These are phyloP conservation scores for Nibea coibor DNA, from an alignment of 2,113 vertebrate species.

Conservation along the genomic window DNA sequence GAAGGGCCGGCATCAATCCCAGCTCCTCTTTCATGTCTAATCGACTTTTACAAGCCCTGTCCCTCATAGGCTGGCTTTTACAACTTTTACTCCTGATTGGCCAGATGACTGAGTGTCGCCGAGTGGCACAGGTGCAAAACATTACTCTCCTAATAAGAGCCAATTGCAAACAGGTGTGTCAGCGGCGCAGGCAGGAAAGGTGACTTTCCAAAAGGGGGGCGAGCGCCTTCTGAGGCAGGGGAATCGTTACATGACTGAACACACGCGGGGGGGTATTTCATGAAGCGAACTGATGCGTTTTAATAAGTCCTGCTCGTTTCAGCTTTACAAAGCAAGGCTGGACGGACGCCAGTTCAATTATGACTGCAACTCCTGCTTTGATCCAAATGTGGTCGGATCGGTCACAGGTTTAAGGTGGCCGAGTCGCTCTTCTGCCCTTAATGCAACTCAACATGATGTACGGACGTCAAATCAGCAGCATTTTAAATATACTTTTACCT, in stretches of 20 bases:
- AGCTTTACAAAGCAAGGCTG: conserved; percentile 4
- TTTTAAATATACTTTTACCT: neutral
- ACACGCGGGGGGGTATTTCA: conserved; percentile 3
- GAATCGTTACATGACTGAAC: conserved; percentile 21
- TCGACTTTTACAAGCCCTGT: conserved; percentile 71
- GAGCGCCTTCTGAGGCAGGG: conserved; percentile 18
- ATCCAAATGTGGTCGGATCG: neutral
- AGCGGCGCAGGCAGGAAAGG: conserved; percentile 27
- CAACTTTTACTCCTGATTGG: conserved; percentile 58
- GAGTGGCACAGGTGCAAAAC: conserved; percentile 70
- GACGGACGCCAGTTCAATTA: conserved; percentile 8
- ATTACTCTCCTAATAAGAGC: conserved; percentile 66
- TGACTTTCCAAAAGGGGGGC: conserved; percentile 33
- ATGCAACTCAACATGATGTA: neutral
- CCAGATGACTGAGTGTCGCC: conserved; percentile 37
- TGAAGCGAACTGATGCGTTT: conserved; percentile 25
- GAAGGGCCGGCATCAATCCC: conserved; percentile 57
- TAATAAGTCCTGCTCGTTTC: conserved; percentile 32
- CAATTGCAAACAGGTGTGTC: conserved; percentile 76
- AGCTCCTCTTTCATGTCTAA: conserved; percentile 75
- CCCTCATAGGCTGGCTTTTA: conserved; percentile 59
- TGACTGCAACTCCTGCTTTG: neutral
- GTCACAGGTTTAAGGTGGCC: neutral
- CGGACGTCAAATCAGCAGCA: neutral
- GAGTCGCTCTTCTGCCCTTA: neutral